Percentiles rank a stretch among this genome's conserved stretches.
Conservation (phyloP, 2,113 vertebrate genomes). For the Shinisaurus crocodilurus region DNA sequence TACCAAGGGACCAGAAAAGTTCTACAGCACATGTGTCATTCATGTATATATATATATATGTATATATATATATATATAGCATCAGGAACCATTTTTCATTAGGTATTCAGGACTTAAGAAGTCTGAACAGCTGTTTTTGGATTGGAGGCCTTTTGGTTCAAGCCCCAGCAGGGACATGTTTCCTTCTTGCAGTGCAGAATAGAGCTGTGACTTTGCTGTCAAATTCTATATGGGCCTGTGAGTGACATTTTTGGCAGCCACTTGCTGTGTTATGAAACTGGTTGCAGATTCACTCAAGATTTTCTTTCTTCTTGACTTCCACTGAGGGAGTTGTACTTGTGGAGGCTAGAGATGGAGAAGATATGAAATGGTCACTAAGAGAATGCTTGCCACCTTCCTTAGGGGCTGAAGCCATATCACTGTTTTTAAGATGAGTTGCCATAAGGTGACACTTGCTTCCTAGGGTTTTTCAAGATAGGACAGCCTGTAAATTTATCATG, state of each 20-base stretch:
- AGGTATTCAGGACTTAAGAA: slow-evolving; percentile 17
- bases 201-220: neutral
- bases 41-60: no score
- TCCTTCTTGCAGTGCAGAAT: neutral
- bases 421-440: neutral
- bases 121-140: slow-evolving; percentile 23
- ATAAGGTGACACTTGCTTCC: neutral
- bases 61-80: neutral
- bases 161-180: slow-evolving; percentile 1
- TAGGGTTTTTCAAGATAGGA: neutral
- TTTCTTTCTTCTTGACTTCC: neutral
- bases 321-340: neutral
- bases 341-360: neutral
- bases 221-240: neutral
- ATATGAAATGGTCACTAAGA: neutral
- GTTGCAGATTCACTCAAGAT: neutral
- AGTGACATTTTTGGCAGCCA: slow-evolving; percentile 4
- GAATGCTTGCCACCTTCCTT: neutral
- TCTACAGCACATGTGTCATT: neutral
- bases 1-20: neutral
- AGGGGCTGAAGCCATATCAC: neutral
- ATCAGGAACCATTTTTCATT: neutral
- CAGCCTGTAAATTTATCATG: neutral
- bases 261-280: neutral
- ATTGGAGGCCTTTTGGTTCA: neutral